Evolutionary conservation across 2,797 vertebrate species (phyloP).

Genomic region (Acipenser transmontanus): DNA sequence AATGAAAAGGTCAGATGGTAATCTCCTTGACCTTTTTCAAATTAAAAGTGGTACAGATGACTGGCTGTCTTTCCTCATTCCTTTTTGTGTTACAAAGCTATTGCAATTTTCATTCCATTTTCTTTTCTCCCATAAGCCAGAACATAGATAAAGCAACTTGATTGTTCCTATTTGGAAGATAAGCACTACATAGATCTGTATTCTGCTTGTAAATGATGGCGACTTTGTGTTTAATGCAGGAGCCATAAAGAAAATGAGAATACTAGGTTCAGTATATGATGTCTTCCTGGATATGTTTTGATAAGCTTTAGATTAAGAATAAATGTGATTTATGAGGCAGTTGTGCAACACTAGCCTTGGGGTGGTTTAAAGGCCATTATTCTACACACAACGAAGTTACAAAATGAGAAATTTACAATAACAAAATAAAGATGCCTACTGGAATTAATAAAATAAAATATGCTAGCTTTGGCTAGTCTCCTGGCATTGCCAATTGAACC

Average conservation of each 20-base stretch:
- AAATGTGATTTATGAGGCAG: no score
- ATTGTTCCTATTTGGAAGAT: neutral
- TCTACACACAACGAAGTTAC: no score
- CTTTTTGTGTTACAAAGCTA: neutral
- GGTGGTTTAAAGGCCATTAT: no score
- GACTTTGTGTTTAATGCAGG: neutral
- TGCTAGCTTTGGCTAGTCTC: no score
- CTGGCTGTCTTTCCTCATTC: neutral
- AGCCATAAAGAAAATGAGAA: slow-evolving; percentile 6
- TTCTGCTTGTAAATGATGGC: neutral
- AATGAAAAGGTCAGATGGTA: neutral
- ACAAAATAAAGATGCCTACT: no score
- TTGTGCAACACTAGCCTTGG: no score
- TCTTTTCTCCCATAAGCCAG: neutral
- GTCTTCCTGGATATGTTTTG: no score
- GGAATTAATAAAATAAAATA: no score
- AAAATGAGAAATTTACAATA: no score
- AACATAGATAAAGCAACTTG: neutral
- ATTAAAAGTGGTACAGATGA: neutral
- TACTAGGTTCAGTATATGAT: no score
- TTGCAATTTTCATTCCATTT: neutral
- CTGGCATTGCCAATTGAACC: no score
- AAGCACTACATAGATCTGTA: neutral
- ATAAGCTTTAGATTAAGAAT: no score
- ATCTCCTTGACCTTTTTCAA: neutral